phyloP scores from a whole-genome alignment of 92 coral and sea anemone species.

The Paragorgia papillata region DNA sequence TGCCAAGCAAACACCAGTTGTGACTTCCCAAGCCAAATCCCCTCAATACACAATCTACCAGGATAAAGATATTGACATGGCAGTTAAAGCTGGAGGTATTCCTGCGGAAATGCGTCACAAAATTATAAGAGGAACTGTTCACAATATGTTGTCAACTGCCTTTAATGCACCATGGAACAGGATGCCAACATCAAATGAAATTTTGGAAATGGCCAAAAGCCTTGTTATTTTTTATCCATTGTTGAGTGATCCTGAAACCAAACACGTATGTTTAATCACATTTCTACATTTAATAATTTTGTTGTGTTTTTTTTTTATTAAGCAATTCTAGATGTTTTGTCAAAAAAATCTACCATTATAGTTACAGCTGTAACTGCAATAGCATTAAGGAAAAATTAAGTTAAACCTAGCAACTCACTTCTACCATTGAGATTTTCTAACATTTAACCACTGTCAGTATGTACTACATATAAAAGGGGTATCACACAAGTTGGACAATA shows the following conservation, averaged over 20 bases:
- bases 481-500: too few species aligned
- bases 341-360: too few species aligned
- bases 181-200: background rate
- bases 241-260: slow-evolving; percentile 13
- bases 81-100: background rate
- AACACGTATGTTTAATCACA: slow-evolving; percentile 16
- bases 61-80: slow-evolving; percentile 16
- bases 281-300: background rate
- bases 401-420: too few species aligned
- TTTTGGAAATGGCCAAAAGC: slow-evolving; percentile 30
- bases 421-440: background rate
- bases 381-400: too few species aligned
- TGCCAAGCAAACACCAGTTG: background rate
- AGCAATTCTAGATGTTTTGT: too few species aligned
- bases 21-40: slow-evolving; percentile 8
- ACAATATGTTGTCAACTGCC: slow-evolving; percentile 10
- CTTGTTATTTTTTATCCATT: slow-evolving; percentile 18
- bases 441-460: too few species aligned
- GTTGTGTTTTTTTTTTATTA: background rate
- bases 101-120: background rate
- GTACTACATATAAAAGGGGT: too few species aligned
- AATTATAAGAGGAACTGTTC: slow-evolving; percentile 16
- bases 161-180: slow-evolving; percentile 18
- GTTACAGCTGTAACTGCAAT: too few species aligned
- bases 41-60: slow-evolving; percentile 18